phyloP scores from a whole-genome alignment of 1,140 invertebrate species.

The Pentalonia nigronervosa region DNA sequence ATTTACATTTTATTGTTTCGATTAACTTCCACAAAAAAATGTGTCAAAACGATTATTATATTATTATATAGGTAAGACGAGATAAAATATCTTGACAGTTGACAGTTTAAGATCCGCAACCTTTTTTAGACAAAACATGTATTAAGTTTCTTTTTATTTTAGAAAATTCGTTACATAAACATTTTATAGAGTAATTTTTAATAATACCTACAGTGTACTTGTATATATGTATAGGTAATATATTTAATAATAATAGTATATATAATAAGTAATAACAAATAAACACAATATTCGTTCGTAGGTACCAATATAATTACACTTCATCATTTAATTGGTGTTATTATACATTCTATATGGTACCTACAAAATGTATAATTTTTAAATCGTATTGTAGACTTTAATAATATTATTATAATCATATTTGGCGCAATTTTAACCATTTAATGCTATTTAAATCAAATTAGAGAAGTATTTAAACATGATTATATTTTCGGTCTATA shows the following conservation, averaged over 20 bases:
- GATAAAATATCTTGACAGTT: background rate
- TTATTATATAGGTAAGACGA: background rate
- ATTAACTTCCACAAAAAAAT: background rate
- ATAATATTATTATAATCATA: background rate
- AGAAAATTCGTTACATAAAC: background rate
- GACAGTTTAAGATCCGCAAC: background rate
- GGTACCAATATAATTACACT: background rate
- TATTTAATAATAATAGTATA: no score
- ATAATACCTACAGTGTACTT: background rate
- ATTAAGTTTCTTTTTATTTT: background rate
- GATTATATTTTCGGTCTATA: background rate
- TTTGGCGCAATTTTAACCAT: background rate
- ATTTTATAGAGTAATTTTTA: background rate
- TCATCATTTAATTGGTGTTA: background rate
- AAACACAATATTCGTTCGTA: no score
- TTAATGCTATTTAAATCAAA: background rate
- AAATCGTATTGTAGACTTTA: background rate
- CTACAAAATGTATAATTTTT: background rate
- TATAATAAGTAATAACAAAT: no score
- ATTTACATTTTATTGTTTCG: background rate
- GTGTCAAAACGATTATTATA: background rate
- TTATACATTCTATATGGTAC: background rate
- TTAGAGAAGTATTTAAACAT: background rate
- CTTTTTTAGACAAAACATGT: background rate
- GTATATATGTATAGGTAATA: no score